Evolutionary conservation across 2,888 invertebrate species (phyloP), one percentile per base, ranked within the genome.

Genomic region (Cylindroiulus punctatus): DNA sequence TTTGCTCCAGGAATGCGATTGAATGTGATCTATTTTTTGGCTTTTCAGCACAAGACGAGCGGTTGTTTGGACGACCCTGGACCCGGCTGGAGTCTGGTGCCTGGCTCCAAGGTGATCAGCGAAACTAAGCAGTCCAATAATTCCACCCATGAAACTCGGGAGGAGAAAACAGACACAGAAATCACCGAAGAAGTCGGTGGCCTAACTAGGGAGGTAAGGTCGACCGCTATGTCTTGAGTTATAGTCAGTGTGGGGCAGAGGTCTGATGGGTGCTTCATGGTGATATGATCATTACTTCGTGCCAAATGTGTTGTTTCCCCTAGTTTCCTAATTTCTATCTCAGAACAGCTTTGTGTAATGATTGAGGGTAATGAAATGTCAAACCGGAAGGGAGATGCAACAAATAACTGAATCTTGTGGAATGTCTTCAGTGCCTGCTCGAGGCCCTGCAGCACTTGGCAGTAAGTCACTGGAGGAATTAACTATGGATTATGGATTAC

Each of bases 141-240:
- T n/a, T 52, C 36, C 44, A 81, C 65, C 12, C 40, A 86, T 44
- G 84, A 86, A 81, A 86, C 84, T 14, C 65, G 36, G 8, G 86
- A 86, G 81, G 86, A 86, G 81, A 84, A 85, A 81, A 84, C 47
- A 40, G 86, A 86, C 19, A 76, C 81, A 26, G 86, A 84, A 65
- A 30, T 81, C 19, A 86, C 86, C 26, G 86, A 86, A 81, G 86
- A 86, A 76, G 44, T 86, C 40, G 86, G 85, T 26, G 86, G 86
- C 12, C 19, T 86, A 40, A 86, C 76, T n/a, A 84, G 86, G 81
- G 84, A 86, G 81, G 86, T 86, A 86, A 86, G 57, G 57, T n/a
- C 57, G 8, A 40, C 40, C 40, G 22, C 14, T n/a, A 19, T n/a
- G n/a, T n/a, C 5, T n/a, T n/a, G 14, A 22, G 1, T 57, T 57